phyloP scores from a whole-genome alignment of 2,888 invertebrate species.

The Hypselothyrea guttata region DNA sequence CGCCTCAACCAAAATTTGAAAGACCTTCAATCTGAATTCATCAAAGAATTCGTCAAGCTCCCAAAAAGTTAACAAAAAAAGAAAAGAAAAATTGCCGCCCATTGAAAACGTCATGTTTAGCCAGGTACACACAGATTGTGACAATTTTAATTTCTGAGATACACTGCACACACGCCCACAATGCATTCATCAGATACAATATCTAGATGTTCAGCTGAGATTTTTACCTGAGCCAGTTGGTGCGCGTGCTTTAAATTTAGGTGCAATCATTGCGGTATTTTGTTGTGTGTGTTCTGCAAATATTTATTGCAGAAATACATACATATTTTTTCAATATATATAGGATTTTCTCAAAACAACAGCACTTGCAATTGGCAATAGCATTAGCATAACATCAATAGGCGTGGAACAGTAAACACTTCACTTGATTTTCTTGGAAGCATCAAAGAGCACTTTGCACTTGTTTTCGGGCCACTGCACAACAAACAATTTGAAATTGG shows the following conservation, averaged over 20 bases:
- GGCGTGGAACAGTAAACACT: conserved; percentile 26
- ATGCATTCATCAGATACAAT: conserved; percentile 33
- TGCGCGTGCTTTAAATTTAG: conserved; percentile 92
- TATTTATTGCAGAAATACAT: conserved; percentile 21
- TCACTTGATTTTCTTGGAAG: conserved; percentile 22
- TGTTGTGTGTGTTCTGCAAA: conserved; percentile 66
- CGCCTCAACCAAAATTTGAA: background rate
- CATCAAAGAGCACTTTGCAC: conserved; percentile 7
- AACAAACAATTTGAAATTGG: conserved; percentile 13
- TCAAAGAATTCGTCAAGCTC: conserved; percentile 33
- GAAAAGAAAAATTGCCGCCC: conserved; percentile 26
- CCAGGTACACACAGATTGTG: conserved; percentile 11
- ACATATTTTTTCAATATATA: conserved; percentile 10
- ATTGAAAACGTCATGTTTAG: conserved; percentile 61
- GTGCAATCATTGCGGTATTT: conserved; percentile 86
- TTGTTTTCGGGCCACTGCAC: conserved; percentile 16
- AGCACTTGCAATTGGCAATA: conserved; percentile 23
- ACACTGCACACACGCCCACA: conserved; percentile 21
- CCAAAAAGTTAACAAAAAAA: conserved; percentile 2
- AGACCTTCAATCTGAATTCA: conserved; percentile 11
- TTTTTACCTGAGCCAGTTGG: conserved; percentile 82
- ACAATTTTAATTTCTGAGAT: conserved; percentile 1
- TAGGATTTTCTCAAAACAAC: background rate
- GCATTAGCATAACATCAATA: background rate
- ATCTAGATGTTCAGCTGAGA: conserved; percentile 10